Evolutionary conservation across 1,140 invertebrate genomes (phyloP).

Genomic region (Bombus impatiens): DNA sequence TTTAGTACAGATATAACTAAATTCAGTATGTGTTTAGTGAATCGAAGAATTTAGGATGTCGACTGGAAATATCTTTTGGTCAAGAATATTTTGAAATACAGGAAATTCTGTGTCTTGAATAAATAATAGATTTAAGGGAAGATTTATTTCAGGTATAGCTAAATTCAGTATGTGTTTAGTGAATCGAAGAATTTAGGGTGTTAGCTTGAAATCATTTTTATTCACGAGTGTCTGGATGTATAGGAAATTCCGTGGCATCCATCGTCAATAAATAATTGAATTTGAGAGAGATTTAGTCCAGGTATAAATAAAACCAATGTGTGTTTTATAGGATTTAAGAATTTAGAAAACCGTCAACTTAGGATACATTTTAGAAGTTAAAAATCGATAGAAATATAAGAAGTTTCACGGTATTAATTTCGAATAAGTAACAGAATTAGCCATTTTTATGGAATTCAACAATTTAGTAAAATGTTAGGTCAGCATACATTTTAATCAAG

Average conservation of each 20-base stretch:
- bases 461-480: neutral
- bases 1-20: neutral
- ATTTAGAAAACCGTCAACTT: neutral
- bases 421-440: too few species aligned
- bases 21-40: too few species aligned
- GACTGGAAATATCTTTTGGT: too few species aligned
- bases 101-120: neutral
- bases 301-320: neutral
- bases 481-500: neutral
- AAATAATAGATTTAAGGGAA: too few species aligned
- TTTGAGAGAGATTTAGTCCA: neutral
- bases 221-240: neutral
- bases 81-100: neutral
- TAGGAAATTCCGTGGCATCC: neutral
- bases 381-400: too few species aligned
- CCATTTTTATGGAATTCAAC: neutral
- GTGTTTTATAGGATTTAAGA: neutral
- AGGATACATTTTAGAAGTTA: too few species aligned
- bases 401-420: too few species aligned
- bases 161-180: too few species aligned
- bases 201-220: neutral
- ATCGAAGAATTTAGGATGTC: too few species aligned
- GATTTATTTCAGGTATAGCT: too few species aligned
- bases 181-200: neutral
- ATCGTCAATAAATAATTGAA: neutral